These are phyloP conservation scores for Carassius gibelio DNA, from an alignment of 2,113 vertebrate species.

Conservation along the genomic window DNA sequence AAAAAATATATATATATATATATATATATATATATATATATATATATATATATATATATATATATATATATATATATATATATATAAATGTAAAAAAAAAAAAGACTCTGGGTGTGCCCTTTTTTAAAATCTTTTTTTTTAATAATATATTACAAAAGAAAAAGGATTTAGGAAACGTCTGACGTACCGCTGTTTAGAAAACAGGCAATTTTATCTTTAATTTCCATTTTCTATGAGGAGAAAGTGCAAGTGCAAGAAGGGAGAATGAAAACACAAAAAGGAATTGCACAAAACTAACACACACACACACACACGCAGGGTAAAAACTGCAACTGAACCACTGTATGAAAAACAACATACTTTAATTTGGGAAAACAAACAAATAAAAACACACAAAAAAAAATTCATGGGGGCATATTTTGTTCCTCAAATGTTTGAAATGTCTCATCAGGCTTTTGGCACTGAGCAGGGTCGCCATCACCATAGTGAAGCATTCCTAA, in stretches of 20 bases:
- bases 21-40: no score
- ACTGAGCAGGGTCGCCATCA: neutral
- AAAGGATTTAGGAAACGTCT: neutral
- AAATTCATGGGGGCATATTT: conserved; percentile 24
- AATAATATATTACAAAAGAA: neutral
- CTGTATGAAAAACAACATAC: conserved; percentile 45
- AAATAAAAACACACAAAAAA: conserved; percentile 29
- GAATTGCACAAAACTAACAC: conserved; percentile 11
- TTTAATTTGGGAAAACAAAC: conserved; percentile 46
- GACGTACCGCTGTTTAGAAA: neutral
- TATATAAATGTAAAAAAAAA: no score
- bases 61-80: no score
- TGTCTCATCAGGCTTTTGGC: conserved; percentile 25
- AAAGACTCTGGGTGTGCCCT: no score
- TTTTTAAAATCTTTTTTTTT: no score
- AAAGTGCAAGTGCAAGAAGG: no score
- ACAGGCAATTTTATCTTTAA: neutral
- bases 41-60: no score
- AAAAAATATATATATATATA: no score
- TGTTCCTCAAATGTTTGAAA: conserved; percentile 50
- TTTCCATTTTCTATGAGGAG: no score
- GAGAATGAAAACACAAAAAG: conserved; percentile 12
- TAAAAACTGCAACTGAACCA: conserved; percentile 40
- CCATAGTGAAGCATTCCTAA: neutral
- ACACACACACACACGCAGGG: conserved; percentile 26